Percentiles rank a stretch among this genome's conserved stretches.
Evolutionary conservation across 2,113 vertebrate genomes (phyloP).

Genomic region (Martes martes): DNA sequence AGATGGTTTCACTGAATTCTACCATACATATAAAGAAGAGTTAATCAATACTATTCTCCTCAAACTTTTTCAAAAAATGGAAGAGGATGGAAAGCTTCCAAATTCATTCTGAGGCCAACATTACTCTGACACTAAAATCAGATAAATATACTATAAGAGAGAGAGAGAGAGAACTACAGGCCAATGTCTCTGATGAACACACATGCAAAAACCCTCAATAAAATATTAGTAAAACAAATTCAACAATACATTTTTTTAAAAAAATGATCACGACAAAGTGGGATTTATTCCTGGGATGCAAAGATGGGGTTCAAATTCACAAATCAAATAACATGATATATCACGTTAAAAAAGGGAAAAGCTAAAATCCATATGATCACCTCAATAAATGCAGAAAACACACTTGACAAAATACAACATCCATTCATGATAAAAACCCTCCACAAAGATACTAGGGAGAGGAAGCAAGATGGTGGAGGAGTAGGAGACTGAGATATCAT

Average conservation of each 20-base stretch:
- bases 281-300: not conserved
- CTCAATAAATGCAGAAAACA: not conserved
- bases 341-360: not conserved
- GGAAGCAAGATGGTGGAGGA: too few species aligned
- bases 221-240: not conserved
- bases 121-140: not conserved
- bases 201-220: not conserved
- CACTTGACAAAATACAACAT: not conserved
- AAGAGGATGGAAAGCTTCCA: not conserved
- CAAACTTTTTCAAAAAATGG: not conserved
- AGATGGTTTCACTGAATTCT: not conserved
- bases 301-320: not conserved
- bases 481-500: too few species aligned
- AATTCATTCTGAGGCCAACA: not conserved
- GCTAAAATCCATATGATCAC: not conserved
- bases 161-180: not conserved
- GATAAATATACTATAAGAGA: not conserved
- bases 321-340: not conserved
- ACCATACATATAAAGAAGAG: not conserved
- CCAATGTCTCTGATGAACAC: not conserved
- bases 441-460: not conserved
- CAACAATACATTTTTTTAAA: not conserved
- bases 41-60: not conserved
- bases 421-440: not conserved
- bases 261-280: not conserved